A percentile compares a stretch with the other conserved stretches of the same genome.
These are phyloP conservation scores for Dromius quadrimaculatus DNA, from an alignment of 2,888 invertebrate species.

Conservation along the genomic window DNA sequence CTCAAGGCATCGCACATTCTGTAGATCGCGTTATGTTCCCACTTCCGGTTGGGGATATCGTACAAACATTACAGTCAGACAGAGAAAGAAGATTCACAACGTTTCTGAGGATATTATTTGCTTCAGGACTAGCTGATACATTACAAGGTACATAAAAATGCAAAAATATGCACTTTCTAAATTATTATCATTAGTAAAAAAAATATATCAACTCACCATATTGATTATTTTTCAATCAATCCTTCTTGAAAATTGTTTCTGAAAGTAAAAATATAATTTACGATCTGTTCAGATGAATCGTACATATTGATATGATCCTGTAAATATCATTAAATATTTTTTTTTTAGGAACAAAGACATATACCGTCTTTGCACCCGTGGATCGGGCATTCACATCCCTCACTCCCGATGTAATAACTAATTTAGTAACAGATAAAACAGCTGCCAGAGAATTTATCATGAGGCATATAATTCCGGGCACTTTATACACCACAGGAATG, in stretches of 20 bases:
- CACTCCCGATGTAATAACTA: constrained; percentile 72
- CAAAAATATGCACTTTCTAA: background rate
- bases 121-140: constrained; percentile 82
- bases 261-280: too few relatives aligned
- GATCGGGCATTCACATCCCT: constrained; percentile 83
- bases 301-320: background rate
- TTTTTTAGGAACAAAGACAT: constrained; percentile 80
- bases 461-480: constrained; percentile 81
- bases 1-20: constrained; percentile 87
- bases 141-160: constrained; percentile 71
- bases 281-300: too few relatives aligned
- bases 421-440: constrained; percentile 73
- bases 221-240: too few relatives aligned
- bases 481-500: constrained; percentile 88
- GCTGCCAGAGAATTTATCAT: constrained; percentile 80
- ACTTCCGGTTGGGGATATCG: constrained; percentile 86
- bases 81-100: constrained; percentile 83
- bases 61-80: constrained; percentile 88
- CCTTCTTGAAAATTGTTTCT: too few relatives aligned
- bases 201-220: too few relatives aligned
- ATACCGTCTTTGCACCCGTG: constrained; percentile 87
- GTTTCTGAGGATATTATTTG: constrained; percentile 81
- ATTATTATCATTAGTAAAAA: too few relatives aligned
- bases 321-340: background rate
- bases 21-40: constrained; percentile 92